Evolutionary conservation across 2,888 invertebrate species (phyloP), one percentile per base, ranked within the genome.

Genomic region (Phrixothrix hirtus): DNA sequence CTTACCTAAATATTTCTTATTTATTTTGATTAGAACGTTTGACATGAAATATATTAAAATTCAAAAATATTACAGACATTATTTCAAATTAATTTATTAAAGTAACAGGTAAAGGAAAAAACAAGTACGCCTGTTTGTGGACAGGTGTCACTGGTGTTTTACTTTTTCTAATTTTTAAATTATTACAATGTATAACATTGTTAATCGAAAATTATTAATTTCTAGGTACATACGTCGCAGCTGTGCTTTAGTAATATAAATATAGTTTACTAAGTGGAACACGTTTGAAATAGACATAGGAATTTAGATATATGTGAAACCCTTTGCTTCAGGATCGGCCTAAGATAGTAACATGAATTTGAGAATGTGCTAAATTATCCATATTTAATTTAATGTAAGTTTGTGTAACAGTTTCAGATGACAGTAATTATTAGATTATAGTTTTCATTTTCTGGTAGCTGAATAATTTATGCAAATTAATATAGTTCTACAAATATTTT

Each of bases 111-210:
- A 42, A 9, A n/a, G n/a, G 10, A 14, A 41, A 3, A 39, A 26
- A 17, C 17, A 47, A 52, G 52, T 56, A 44, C 37, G 21, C 9
- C 16, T 38, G 27, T 26, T 45, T 31, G 48, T 55, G 30, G 26
- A 55, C 57, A 59, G 59, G 59, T 59, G 59, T 59, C 59, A 53
- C 59, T 49, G 35, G 17, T 7, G 25, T 21, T 17, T 34, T 21
- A 5, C 26, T 11, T 36, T 21, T 36, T 45, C 34, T 36, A 31
- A 29, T 29, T 16, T 16, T 31, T 43, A 21, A 32, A 43, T 5
- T 21, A 7, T 21, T 21, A 21, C 3, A 21, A 5, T 21, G 21
- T 21, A 5, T 5, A 21, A 3, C 4, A 7, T 21, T 7, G 21
- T 21, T 5, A 5, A 21, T 5, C 7, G 7, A 5, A 5, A 21